Evolutionary conservation across 2,888 invertebrate genomes (phyloP).

Genomic region (Torymus aiolomorphi): DNA sequence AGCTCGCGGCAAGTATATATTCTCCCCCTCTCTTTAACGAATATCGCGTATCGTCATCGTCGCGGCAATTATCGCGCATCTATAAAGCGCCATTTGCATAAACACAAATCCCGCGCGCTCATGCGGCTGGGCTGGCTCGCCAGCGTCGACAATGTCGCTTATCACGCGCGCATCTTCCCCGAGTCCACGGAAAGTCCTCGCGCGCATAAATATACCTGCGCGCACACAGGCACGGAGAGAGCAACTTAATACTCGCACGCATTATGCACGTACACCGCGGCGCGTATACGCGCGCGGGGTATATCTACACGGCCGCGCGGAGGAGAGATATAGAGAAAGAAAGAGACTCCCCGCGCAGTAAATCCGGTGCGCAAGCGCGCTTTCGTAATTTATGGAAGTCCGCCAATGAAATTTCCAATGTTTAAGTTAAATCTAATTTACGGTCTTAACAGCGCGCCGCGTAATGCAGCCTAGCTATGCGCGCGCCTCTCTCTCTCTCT

Average conservation of each 20-base stretch:
- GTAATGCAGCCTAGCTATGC: constrained; percentile 45
- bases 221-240: constrained; percentile 14
- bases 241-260: constrained; percentile 40
- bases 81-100: constrained; percentile 47
- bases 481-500: constrained; percentile 7
- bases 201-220: constrained; percentile 29
- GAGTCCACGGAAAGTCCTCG: constrained; percentile 39
- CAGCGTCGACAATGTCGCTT: constrained; percentile 52
- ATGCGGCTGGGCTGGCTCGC: not conserved
- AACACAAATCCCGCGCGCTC: constrained; percentile 36
- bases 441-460: constrained; percentile 63
- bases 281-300: too few relatives aligned
- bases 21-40: not conserved
- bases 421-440: constrained; percentile 73
- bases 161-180: constrained; percentile 43
- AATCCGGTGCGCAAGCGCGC: constrained; percentile 57
- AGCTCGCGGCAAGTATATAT: not conserved
- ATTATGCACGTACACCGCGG: constrained; percentile 5
- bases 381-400: constrained; percentile 68
- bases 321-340: constrained; percentile 4
- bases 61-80: constrained; percentile 50
- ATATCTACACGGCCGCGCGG: not conserved
- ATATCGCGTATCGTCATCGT: constrained; percentile 23
- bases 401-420: constrained; percentile 71
- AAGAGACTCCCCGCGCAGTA: constrained; percentile 54